Conservation (phyloP, 2,113 vertebrate genomes). For the Aphyosemion australe region DNA sequence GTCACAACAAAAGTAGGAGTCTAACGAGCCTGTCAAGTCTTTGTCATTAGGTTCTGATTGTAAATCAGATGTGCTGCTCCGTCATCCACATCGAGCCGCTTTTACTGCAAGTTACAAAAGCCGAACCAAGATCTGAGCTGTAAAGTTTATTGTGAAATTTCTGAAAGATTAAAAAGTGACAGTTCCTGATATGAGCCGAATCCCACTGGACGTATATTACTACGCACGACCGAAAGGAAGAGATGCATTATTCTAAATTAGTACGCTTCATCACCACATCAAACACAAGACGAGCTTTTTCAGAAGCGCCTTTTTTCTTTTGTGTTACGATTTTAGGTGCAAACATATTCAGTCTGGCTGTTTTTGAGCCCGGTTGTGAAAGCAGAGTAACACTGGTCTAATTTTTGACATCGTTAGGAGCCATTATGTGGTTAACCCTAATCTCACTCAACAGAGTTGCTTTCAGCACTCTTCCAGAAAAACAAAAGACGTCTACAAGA, state of each 20-base stretch:
- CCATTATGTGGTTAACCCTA: constrained; percentile 15
- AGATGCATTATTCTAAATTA: constrained; percentile 10
- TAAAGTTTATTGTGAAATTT: constrained; percentile 10
- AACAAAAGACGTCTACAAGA: constrained; percentile 12
- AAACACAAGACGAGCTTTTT: constrained; percentile 12
- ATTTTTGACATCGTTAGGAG: constrained; percentile 18
- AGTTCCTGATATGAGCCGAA: constrained; percentile 14
- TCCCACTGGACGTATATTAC: constrained; percentile 10
- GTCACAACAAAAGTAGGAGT: constrained; percentile 12
- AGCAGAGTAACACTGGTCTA: constrained; percentile 7
- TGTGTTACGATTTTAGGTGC: constrained; percentile 12
- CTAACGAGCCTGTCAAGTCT: constrained; percentile 40
- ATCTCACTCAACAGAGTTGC: constrained; percentile 5
- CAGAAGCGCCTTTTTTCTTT: neutral
- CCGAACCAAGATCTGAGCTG: neutral
- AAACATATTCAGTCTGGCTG: constrained; percentile 7
- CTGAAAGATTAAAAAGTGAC: constrained; percentile 33
- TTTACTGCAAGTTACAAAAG: constrained; percentile 18
- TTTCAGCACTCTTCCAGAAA: constrained; percentile 22
- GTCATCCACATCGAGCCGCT: constrained; percentile 13
- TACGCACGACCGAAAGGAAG: constrained; percentile 23
- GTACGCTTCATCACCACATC: constrained; percentile 18
- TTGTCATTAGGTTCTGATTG: constrained; percentile 44
- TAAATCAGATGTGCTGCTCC: constrained; percentile 12
- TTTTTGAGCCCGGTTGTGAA: constrained; percentile 6